A percentile compares a stretch with the other conserved stretches of the same genome.
Evolutionary conservation across 1,140 invertebrate species (phyloP).

Genomic region (Drosophila mauritiana): DNA sequence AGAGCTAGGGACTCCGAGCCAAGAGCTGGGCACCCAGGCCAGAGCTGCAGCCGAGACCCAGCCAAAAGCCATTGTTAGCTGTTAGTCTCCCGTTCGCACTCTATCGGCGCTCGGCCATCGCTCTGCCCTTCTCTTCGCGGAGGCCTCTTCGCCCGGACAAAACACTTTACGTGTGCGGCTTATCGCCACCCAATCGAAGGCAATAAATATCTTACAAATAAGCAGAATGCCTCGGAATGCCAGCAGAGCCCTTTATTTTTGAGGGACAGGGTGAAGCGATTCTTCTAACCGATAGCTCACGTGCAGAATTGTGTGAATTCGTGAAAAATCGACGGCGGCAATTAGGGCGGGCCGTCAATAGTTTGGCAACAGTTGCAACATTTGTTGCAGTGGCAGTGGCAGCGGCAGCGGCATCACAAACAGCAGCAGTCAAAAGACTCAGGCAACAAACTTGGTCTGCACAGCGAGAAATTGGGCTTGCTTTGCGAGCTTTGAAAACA

Average conservation of each 20-base stretch:
- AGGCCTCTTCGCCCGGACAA: constrained; percentile 48
- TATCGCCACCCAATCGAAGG: constrained; percentile 83
- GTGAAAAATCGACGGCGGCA: constrained; percentile 80
- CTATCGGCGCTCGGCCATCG: constrained; percentile 53
- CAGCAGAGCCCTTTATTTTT: constrained; percentile 21
- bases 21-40: constrained; percentile 1
- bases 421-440: constrained; percentile 70
- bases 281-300: constrained; percentile 55
- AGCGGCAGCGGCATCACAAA: constrained; percentile 2
- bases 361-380: constrained; percentile 39
- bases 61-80: constrained; percentile 53
- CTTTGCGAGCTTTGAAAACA: not conserved
- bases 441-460: constrained; percentile 71
- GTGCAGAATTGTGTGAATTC: constrained; percentile 76
- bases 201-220: constrained; percentile 85
- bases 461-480: not conserved
- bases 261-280: constrained; percentile 9
- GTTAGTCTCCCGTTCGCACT: constrained; percentile 43
- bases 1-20: constrained; percentile 9
- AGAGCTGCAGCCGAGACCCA: not conserved
- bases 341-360: constrained; percentile 67
- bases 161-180: constrained; percentile 83
- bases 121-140: constrained; percentile 20
- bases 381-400: constrained; percentile 22
- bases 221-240: constrained; percentile 84